Evolutionary conservation across 2,113 vertebrate genomes (phyloP), one percentile per base, ranked within the genome.

Genomic region (Nyctibius bracteatus): DNA sequence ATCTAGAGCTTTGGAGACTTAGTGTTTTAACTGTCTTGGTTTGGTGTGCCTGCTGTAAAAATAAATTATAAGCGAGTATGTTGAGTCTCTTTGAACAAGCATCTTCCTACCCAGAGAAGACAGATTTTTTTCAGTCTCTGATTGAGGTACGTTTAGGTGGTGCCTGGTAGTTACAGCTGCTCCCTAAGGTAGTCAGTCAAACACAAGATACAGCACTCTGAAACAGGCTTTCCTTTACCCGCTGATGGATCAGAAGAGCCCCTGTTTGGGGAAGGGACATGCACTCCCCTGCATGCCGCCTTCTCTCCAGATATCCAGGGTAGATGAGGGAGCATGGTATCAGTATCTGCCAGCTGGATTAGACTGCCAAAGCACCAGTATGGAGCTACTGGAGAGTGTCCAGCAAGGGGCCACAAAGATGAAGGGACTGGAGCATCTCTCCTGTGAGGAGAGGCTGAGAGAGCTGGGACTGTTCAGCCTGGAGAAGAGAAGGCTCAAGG

Each of bases 41-140:
- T 93, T n/a, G 37, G 23, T 85, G 33, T 88, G 80, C 59, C 85
- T 86, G n/a, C 74, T 95, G 62, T 93, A 95, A 91, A 95, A 96
- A 94, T 90, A 86, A 94, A 85, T 88, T 59, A 14, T 5, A 74
- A 74, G 21, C 2, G 1, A 65, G 66, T 81, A 83, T 6, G 5
- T 28, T 73, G 79, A 82, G 66, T 73, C n/a, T 87, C 43, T 90
- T 62, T 80, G 62, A 62, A 66, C 87, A 94, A 91, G 90, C 31
- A 33, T 68, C 74, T 91, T 92, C 47, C 71, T 77, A 73, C 37
- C 18, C 28, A 51, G 68, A 65, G 68, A 80, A 90, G 66, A 47
- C 25, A 72, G 8, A 59, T 31, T 92, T 61, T 91, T 81, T 91
- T 81, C 21, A 23, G 61, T 57, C 58, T 68, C 2, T 62, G 41